A percentile compares a stretch with the other conserved stretches of the same genome.
Evolutionary conservation across 2,888 invertebrate genomes (phyloP).

Genomic region (Stenolophus ochropezus): DNA sequence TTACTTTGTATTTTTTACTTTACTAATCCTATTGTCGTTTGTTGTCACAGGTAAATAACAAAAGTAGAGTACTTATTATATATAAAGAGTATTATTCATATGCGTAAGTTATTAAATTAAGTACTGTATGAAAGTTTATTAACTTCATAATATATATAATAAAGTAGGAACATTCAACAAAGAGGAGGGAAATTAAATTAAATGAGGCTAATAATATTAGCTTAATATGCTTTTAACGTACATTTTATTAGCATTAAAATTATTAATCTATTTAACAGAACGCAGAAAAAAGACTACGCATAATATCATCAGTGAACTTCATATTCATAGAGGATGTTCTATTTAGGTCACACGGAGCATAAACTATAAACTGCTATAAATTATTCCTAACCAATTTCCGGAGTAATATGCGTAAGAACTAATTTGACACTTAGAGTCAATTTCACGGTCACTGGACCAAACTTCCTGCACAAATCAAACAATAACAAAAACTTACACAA

Average conservation of each 20-base stretch:
- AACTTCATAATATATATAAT: background rate
- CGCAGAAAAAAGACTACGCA: background rate
- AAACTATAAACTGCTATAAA: background rate
- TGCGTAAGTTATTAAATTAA: background rate
- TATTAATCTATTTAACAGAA: background rate
- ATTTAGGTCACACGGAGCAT: background rate
- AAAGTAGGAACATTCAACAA: background rate
- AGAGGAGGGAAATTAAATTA: background rate
- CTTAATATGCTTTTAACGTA: background rate
- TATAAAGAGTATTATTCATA: too few relatives aligned
- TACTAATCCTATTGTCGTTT: too few relatives aligned
- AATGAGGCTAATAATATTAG: background rate
- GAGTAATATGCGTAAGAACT: background rate
- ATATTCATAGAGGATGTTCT: slow-evolving; percentile 7
- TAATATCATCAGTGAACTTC: background rate
- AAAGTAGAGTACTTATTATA: too few relatives aligned
- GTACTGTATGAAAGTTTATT: background rate
- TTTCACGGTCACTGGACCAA: slow-evolving; percentile 21
- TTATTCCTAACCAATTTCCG: slow-evolving; percentile 6
- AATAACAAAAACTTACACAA: slow-evolving; percentile 17
- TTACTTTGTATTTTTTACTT: too few relatives aligned
- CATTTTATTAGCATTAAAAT: background rate
- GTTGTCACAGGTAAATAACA: too few relatives aligned
- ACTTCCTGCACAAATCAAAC: slow-evolving; percentile 5
- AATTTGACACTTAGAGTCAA: slow-evolving; percentile 19